phyloP scores from a whole-genome alignment of 2,888 invertebrate species.

The Megaustenia siamemsis region DNA sequence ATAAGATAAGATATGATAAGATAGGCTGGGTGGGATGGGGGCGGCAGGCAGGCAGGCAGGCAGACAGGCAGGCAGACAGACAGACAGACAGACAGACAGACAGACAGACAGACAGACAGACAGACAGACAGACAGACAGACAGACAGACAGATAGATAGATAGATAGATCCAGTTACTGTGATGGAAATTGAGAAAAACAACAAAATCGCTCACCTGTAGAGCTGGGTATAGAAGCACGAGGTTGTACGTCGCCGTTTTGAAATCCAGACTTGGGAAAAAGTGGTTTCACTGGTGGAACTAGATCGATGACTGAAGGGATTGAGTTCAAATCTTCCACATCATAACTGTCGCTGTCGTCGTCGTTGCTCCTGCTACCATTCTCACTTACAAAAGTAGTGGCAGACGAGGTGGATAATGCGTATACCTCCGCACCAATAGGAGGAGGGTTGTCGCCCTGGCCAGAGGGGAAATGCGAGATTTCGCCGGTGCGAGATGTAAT shows the following conservation, averaged over 20 bases:
- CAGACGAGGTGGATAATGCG: not conserved
- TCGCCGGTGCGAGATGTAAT: not conserved
- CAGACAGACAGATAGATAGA: too few species aligned
- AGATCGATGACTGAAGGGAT: slow-evolving; percentile 7
- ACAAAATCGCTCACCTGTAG: too few species aligned
- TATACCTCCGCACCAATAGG: not conserved
- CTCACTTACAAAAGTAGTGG: not conserved
- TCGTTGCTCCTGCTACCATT: not conserved
- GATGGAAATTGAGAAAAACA: not conserved
- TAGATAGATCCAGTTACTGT: too few species aligned
- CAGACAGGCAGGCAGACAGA: too few species aligned
- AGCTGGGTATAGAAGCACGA: not conserved
- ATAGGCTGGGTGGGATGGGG: too few species aligned
- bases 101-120: slow-evolving; percentile 10
- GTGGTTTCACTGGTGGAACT: slow-evolving; percentile 29
- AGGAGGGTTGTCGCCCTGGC: not conserved
- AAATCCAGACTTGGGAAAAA: slow-evolving; percentile 17
- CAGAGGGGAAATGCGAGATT: not conserved
- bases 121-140: slow-evolving; percentile 1
- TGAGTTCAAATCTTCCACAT: not conserved
- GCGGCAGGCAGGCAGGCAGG: too few species aligned
- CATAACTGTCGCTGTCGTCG: not conserved
- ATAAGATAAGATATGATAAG: too few species aligned
- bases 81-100: too few species aligned
- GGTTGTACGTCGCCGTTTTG: too few species aligned